Evolutionary conservation across 1,140 invertebrate genomes (phyloP).

Genomic region (Drosophila guanche): DNA sequence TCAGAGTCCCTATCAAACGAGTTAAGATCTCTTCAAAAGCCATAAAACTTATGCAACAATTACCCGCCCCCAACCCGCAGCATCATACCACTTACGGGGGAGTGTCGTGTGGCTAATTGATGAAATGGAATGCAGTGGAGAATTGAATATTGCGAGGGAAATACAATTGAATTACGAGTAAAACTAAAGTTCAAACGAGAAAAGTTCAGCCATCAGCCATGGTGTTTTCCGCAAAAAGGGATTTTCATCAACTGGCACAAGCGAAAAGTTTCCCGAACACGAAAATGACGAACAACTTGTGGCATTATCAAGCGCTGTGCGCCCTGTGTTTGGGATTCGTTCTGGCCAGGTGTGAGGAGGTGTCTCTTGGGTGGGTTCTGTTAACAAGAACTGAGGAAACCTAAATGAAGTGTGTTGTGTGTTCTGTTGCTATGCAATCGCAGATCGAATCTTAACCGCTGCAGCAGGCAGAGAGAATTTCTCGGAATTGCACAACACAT

Average conservation of each 20-base stretch:
- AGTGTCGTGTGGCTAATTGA: conserved; percentile 42
- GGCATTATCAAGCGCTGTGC: conserved; percentile 16
- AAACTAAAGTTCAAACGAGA: conserved; percentile 38
- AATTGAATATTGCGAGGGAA: conserved; percentile 7
- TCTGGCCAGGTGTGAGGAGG: conserved; percentile 27
- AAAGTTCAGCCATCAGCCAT: not conserved
- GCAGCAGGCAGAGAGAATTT: too few relatives aligned
- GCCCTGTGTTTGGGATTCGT: conserved; percentile 11
- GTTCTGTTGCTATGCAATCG: too few relatives aligned
- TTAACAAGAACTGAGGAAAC: not conserved
- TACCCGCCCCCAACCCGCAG: conserved; percentile 10
- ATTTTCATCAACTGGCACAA: conserved; percentile 38
- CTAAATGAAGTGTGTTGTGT: too few relatives aligned
- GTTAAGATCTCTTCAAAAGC: not conserved
- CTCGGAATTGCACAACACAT: too few relatives aligned
- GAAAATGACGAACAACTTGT: conserved; percentile 21
- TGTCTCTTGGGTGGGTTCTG: not conserved
- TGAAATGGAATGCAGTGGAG: conserved; percentile 21
- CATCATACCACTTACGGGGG: conserved; percentile 27
- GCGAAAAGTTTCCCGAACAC: conserved; percentile 18
- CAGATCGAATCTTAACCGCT: too few relatives aligned
- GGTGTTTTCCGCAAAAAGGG: conserved; percentile 23
- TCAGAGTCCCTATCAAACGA: too few relatives aligned
- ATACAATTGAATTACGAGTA: conserved; percentile 3
- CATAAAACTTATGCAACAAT: conserved; percentile 37